Percentiles rank a stretch among this genome's conserved stretches.
Conservation (phyloP, 2,888 invertebrate species). For the Pristionchus arcanus region DNA sequence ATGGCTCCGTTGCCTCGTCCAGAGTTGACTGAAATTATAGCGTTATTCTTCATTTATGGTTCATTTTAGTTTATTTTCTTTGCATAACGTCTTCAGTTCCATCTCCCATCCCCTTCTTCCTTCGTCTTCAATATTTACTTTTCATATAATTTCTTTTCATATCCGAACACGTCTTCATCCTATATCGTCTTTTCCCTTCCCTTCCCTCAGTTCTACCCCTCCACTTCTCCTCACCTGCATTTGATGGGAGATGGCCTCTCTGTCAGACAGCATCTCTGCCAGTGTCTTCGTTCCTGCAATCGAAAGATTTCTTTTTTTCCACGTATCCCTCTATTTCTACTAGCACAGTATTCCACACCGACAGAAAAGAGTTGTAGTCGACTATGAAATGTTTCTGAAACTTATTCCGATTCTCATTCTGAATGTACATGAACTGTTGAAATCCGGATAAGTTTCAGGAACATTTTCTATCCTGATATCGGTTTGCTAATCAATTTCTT, state of each 20-base stretch:
- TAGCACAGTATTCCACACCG: too few species aligned
- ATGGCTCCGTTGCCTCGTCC: slow-evolving; percentile 81
- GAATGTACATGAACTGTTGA: too few species aligned
- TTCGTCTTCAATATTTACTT: neutral
- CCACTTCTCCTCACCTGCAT: slow-evolving; percentile 69
- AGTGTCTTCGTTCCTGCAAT: slow-evolving; percentile 93
- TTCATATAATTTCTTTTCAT: neutral
- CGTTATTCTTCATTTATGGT: too few species aligned
- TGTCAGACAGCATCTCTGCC: slow-evolving; percentile 95
- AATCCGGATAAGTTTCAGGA: too few species aligned
- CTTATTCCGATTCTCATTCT: too few species aligned
- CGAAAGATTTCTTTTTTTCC: neutral
- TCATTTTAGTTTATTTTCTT: neutral
- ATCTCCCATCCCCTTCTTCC: neutral
- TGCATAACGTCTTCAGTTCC: neutral
- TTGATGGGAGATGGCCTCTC: slow-evolving; percentile 89
- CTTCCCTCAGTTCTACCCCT: neutral
- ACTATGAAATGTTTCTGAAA: too few species aligned
- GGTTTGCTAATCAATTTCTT: too few species aligned
- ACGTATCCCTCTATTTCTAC: neutral
- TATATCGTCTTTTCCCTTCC: neutral
- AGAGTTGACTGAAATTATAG: slow-evolving; percentile 78
- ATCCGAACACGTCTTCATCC: neutral
- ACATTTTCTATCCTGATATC: too few species aligned
- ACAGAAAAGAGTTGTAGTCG: too few species aligned